A percentile compares a stretch with the other conserved stretches of the same genome.
Conservation (phyloP, 2,797 vertebrate genomes). For the Pipistrellus nathusii region DNA sequence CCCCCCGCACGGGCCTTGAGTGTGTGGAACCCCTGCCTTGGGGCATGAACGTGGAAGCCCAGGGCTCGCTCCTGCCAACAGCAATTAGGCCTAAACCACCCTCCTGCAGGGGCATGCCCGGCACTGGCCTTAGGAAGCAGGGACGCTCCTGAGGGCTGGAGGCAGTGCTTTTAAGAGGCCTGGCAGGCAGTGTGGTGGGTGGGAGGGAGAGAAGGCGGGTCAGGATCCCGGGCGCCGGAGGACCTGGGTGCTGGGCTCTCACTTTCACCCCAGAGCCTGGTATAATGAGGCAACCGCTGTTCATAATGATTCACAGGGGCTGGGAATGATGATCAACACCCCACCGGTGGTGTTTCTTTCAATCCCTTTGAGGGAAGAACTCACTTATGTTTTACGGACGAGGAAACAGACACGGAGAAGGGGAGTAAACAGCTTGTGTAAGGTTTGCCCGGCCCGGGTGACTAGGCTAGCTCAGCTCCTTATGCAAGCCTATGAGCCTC, state of each 20-base stretch:
- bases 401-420: not conserved
- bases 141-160: not conserved
- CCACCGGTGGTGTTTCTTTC: conserved; percentile 5
- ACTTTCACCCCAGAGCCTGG: not conserved
- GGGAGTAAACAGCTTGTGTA: not conserved
- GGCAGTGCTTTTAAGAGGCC: not conserved
- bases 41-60: conserved; percentile 50
- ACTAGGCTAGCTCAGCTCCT: not conserved
- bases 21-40: conserved; percentile 27
- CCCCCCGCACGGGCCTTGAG: conserved; percentile 23
- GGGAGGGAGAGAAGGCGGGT: not conserved
- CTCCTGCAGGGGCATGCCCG: conserved; percentile 45
- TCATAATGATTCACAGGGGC: not conserved
- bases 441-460: not conserved
- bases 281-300: conserved; percentile 18
- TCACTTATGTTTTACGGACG: not conserved
- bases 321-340: not conserved
- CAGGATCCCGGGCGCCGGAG: not conserved
- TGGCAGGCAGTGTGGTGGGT: not conserved
- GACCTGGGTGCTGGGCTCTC: not conserved
- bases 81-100: conserved; percentile 55
- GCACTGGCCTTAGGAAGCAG: conserved; percentile 17
- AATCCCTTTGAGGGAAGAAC: conserved; percentile 41
- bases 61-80: conserved; percentile 20
- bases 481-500: not conserved